A percentile compares a stretch with the other conserved stretches of the same genome.
Conservation (phyloP, 2,888 invertebrate genomes). For the Drosophila nr. perissopoda region DNA sequence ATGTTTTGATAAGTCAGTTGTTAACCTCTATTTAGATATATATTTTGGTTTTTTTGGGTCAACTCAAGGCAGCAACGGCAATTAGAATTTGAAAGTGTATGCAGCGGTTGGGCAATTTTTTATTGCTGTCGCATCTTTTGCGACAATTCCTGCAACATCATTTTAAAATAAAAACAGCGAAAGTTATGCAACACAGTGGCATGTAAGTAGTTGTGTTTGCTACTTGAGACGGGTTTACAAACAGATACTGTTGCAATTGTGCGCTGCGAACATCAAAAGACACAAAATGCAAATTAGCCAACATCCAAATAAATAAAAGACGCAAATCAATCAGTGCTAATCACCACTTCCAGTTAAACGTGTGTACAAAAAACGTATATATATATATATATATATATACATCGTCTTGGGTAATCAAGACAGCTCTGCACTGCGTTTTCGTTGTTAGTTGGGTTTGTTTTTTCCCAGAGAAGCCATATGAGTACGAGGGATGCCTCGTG, state of each 20-base stretch:
- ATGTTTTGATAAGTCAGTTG: constrained; percentile 64
- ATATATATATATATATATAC: not conserved
- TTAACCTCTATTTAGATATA: not conserved
- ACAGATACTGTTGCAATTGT: constrained; percentile 24
- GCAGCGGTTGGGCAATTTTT: not conserved
- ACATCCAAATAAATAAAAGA: constrained; percentile 26
- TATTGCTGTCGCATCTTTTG: constrained; percentile 9
- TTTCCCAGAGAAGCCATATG: constrained; percentile 38
- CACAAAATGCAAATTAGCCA: constrained; percentile 26
- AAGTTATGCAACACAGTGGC: constrained; percentile 64
- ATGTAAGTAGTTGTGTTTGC: constrained; percentile 15
- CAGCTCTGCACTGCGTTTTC: constrained; percentile 5
- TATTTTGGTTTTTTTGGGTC: constrained; percentile 43
- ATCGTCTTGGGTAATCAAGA: constrained; percentile 38
- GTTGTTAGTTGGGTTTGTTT: not conserved
- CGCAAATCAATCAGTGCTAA: constrained; percentile 75
- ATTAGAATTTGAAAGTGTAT: constrained; percentile 23
- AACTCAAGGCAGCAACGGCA: constrained; percentile 14
- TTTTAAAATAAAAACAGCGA: constrained; percentile 46
- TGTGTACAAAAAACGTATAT: constrained; percentile 23
- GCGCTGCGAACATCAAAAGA: constrained; percentile 47
- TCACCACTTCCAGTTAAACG: constrained; percentile 37
- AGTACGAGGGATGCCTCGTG: constrained; percentile 7
- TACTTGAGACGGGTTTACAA: constrained; percentile 52
- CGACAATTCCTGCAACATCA: constrained; percentile 16